Base-by-base conservation (phyloP, 2,113 vertebrate species). In the Toxotes jaculatrix region DNA sequence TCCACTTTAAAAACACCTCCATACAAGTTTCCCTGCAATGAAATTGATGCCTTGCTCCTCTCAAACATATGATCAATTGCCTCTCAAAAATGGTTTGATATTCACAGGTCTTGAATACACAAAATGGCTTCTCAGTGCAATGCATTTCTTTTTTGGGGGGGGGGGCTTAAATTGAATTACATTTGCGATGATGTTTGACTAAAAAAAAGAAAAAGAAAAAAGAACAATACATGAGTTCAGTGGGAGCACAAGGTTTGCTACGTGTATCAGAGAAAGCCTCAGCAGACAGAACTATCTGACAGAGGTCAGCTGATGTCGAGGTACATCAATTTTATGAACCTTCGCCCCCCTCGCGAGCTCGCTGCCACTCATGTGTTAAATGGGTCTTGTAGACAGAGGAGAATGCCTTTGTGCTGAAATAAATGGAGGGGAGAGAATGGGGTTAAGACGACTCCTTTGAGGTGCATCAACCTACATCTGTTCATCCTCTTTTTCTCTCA, bases 341-440 rank as follows among this genome's bases (percentile, higher is more conserved):
- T 55, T 83, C 61, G 67, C 68, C 74, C 63, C 59, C 65, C 51
- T 53, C 2, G 3, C 61, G 17, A 82, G 68, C 71, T 79, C 23
- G 61, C 91, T 89, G 91, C 88, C 89, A 90, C 85, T 91, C 90
- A 90, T 91, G 90, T 92, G 87, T 92, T 93, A 93, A 93, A 93
- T 93, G 87, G 91, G 36, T 92, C 88, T 88, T 88, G 86, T 88
- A 89, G 92, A 91, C 82, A 76, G 88, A 88, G 53, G 88, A 84
- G 85, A 90, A 84, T 75, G 87, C 78, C 74, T 91, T 91, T 92
- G 92, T 92, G 88, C 80, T 72, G 80, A 84, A 90, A 91, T 88
- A 93, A 92, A 92, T 91, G 89, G 88, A 61, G 85, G 84, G 80
- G 76, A 90, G 86, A 87, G 78, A 85, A 91, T 89, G 82, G 84